phyloP scores from a whole-genome alignment of 1,140 invertebrate genomes.

The Bombus pascuorum region DNA sequence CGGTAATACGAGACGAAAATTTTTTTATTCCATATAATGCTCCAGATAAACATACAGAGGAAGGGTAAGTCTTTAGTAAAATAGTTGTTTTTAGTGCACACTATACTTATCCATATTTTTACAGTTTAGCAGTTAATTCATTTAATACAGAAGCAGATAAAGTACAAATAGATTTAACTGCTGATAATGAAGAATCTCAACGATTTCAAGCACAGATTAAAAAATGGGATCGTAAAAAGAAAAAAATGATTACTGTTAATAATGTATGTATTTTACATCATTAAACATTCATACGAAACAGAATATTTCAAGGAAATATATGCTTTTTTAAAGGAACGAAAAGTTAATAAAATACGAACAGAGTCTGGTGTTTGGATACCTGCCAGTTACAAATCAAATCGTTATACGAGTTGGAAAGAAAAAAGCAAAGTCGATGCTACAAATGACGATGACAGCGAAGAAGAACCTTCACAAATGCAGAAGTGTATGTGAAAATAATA shows the following conservation, averaged over 20 bases:
- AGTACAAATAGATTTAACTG: slow-evolving; percentile 90
- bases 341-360: slow-evolving; percentile 93
- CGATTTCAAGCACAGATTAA: slow-evolving; percentile 84
- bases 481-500: slow-evolving; percentile 68
- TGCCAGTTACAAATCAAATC: slow-evolving; percentile 95
- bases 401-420: slow-evolving; percentile 94
- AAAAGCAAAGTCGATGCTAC: slow-evolving; percentile 88
- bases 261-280: slow-evolving; percentile 78
- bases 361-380: slow-evolving; percentile 97
- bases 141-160: slow-evolving; percentile 89
- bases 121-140: slow-evolving; percentile 88
- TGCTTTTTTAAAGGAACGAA: slow-evolving; percentile 81
- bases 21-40: slow-evolving; percentile 95
- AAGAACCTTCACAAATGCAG: slow-evolving; percentile 73
- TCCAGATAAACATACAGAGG: slow-evolving; percentile 93
- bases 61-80: slow-evolving; percentile 85
- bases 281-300: slow-evolving; percentile 2
- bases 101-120: slow-evolving; percentile 54
- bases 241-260: slow-evolving; percentile 93
- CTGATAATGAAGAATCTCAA: slow-evolving; percentile 88
- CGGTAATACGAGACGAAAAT: slow-evolving; percentile 85
- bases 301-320: slow-evolving; percentile 38
- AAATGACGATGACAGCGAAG: slow-evolving; percentile 84
- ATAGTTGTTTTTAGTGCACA: background rate
- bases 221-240: slow-evolving; percentile 95